Evolutionary conservation across 2,113 vertebrate genomes (phyloP), one percentile per base, ranked within the genome.

Genomic region (Chaetorhynchus papuensis): DNA sequence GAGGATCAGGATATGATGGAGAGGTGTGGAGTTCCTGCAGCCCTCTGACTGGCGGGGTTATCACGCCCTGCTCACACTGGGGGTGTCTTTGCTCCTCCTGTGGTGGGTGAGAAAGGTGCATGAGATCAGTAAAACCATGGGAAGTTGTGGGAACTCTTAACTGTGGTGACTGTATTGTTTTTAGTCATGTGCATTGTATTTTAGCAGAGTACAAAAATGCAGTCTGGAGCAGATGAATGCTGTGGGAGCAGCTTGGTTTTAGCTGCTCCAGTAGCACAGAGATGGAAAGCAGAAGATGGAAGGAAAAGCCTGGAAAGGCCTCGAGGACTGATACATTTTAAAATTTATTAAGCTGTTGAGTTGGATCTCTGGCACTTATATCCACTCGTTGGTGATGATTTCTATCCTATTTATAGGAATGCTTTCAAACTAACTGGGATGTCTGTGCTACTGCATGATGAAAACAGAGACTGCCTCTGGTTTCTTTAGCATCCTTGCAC

Each of bases 191-290:
- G 7, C 66, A 27, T 85, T 2, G 0, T 37, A 45, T 52, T 93
- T 79, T 64, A 76, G 27, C 31, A 47, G 78, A 81, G 39, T 71
- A 33, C 14, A 64, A 42, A 86, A 82, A 1, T 71, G 52, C 44
- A 47, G 39, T 63, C 35, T 79, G 74, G 56, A 79, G 71, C 60
- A 68, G 68, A 45, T 30, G 45, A 90, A 39, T 66, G 71, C 53
- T 4, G 26, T 49, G 52, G 75, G 75, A 96, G 68, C 90, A 93
- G 95, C 83, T 96, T 95, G 93, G 71, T 22, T 86, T 96, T 95
- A 83, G 59, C 71, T 0, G 28, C 80, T 95, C n/a, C 59, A 93
- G 54, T 92, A 90, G 70, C 35, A 45, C 79, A 37, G 59, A 45
- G 6, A 35, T 81, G 72, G 50, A 70, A 92, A 76, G 79, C 37